Percentiles rank a stretch among this genome's conserved stretches.
These are phyloP conservation scores for Sphaerophoria rueppellii DNA, from an alignment of 2,888 invertebrate genomes.

Conservation along the genomic window DNA sequence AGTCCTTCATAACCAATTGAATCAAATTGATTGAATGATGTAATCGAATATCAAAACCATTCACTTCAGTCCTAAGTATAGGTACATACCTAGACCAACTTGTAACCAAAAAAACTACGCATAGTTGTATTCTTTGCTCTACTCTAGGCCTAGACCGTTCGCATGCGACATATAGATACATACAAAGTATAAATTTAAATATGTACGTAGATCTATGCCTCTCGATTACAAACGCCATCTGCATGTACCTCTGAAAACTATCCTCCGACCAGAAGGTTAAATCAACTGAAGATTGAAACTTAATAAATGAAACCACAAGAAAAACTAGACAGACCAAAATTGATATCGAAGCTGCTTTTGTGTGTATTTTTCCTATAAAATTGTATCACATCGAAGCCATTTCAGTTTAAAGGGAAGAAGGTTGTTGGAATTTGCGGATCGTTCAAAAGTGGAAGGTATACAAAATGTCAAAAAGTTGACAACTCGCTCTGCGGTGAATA, in stretches of 20 bases:
- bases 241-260: conserved; percentile 52
- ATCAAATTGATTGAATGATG: conserved; percentile 63
- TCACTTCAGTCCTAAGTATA: conserved; percentile 5
- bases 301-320: conserved; percentile 71
- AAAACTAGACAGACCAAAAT: conserved; percentile 48
- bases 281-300: conserved; percentile 72
- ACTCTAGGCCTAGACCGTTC: neutral
- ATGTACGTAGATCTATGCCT: neutral
- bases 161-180: neutral
- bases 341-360: conserved; percentile 22
- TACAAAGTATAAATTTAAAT: neutral
- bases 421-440: neutral
- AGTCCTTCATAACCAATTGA: conserved; percentile 51
- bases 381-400: conserved; percentile 34
- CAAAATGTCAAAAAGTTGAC: conserved; percentile 23
- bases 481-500: conserved; percentile 36
- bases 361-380: conserved; percentile 36
- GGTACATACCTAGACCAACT: neutral
- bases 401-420: conserved; percentile 1
- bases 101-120: neutral
- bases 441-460: conserved; percentile 41
- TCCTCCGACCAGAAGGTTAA: conserved; percentile 71
- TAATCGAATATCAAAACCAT: conserved; percentile 57
- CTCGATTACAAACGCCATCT: conserved; percentile 59
- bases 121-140: neutral